Evolutionary conservation across 2,888 invertebrate genomes (phyloP).

Genomic region (Spialia ferax): DNA sequence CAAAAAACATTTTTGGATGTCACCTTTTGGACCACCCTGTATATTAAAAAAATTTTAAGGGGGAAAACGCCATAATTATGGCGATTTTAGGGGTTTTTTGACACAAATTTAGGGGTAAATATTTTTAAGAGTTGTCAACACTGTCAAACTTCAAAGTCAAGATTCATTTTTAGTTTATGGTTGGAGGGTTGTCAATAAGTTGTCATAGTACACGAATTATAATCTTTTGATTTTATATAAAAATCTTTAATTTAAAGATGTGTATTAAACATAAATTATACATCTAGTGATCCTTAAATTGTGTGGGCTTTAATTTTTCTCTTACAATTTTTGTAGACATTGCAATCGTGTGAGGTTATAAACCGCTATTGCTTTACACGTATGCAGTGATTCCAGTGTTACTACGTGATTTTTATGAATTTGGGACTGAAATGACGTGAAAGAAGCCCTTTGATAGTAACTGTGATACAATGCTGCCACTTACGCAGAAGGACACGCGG

Average conservation of each 20-base stretch:
- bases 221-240: conserved; percentile 46
- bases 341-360: conserved; percentile 64
- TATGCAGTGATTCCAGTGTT: conserved; percentile 75
- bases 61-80: too few species aligned
- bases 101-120: too few species aligned
- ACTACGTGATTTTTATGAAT: conserved; percentile 66
- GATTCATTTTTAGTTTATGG: neutral
- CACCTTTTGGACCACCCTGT: too few species aligned
- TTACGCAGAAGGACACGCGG: conserved; percentile 90
- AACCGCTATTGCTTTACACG: conserved; percentile 78
- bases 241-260: conserved; percentile 47
- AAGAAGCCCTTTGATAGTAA: conserved; percentile 51
- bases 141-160: too few species aligned
- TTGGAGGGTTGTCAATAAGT: neutral
- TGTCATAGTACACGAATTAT: conserved; percentile 45
- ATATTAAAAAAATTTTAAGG: too few species aligned
- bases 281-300: conserved; percentile 45
- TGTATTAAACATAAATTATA: conserved; percentile 48
- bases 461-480: conserved; percentile 89
- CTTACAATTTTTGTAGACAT: conserved; percentile 24
- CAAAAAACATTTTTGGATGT: too few species aligned
- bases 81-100: too few species aligned
- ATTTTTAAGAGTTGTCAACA: too few species aligned
- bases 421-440: conserved; percentile 75
- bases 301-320: conserved; percentile 43